A percentile compares a stretch with the other conserved stretches of the same genome.
These are phyloP conservation scores for Pyrrhia umbra DNA, from an alignment of 2,888 invertebrate genomes.

Conservation along the genomic window DNA sequence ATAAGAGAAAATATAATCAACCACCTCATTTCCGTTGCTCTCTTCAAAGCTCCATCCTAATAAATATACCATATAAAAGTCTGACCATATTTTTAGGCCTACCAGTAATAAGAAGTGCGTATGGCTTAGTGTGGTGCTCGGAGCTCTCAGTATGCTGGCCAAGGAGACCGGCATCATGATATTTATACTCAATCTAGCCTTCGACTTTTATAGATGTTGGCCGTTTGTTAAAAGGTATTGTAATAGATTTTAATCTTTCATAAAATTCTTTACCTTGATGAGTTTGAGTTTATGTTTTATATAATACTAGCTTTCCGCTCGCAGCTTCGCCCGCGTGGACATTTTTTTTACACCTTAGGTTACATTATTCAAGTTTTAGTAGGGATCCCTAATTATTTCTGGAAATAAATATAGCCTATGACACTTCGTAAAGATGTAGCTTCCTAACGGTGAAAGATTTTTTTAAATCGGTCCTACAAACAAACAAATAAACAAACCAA, in stretches of 20 bases:
- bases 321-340: too few relatives aligned
- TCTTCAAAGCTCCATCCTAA: constrained; percentile 43
- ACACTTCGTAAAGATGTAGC: too few relatives aligned
- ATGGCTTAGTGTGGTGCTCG: constrained; percentile 92
- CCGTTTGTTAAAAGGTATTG: constrained; percentile 92
- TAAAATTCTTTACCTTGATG: constrained; percentile 53
- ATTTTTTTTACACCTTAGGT: too few relatives aligned
- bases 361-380: too few relatives aligned
- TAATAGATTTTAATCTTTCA: constrained; percentile 63
- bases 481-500: too few relatives aligned
- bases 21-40: constrained; percentile 52
- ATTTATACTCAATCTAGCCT: constrained; percentile 94
- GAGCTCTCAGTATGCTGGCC: constrained; percentile 95
- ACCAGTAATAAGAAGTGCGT: constrained; percentile 87
- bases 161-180: constrained; percentile 96
- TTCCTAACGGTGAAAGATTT: too few relatives aligned
- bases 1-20: constrained; percentile 42
- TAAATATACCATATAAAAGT: constrained; percentile 56
- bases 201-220: constrained; percentile 95
- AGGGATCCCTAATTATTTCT: too few relatives aligned
- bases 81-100: constrained; percentile 72
- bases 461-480: too few relatives aligned
- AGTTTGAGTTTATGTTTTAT: constrained; percentile 31
- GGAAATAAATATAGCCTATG: too few relatives aligned
- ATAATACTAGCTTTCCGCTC: constrained; percentile 10